Base-by-base conservation (phyloP, 2,113 vertebrate species). In the Lucifuga dentata region DNA sequence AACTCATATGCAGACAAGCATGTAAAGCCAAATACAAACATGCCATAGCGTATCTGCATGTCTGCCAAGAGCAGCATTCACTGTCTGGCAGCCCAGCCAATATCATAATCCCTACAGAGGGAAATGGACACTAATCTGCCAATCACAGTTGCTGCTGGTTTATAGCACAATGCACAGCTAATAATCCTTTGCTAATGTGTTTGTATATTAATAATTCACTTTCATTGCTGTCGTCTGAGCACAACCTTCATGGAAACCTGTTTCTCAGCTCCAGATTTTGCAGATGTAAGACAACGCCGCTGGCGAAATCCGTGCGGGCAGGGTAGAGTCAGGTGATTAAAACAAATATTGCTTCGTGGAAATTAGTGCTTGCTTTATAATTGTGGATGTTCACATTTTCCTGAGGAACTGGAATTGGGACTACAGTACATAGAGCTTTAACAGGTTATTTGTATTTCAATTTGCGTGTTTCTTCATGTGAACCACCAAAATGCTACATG, bases 111-210 rank as follows among this genome's bases (percentile, higher is more conserved):
- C 68, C 29, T 60, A 58, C 62, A 59, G 50, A 68, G 53, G 59
- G 60, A 78, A 81, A 76, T 66, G 57, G 62, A 39, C 52, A 59
- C 65, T 79, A 66, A 77, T 74, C 66, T 77, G 61, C 66, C 69
- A 68, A 80, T 87, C 76, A 80, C 57, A 58, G 52, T n/a, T 61
- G 41, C 33, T 70, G 48, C 49, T 1, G 7, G 45, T 21, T 49
- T 59, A 75, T 68, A 75, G 66, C 46, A 80, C 73, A 73, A 80
- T 82, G 60, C 39, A 36, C 44, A 33, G 38, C 60, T 78, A 76
- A 80, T 84, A 84, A 88, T 77, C 83, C 76, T 63, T 52, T 19
- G 5, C 9, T 80, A 81, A 80, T 80, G 63, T 72, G 66, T 77
- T 78, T 72, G 58, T 48, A 50, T 72, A 70, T 79, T 78, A 69